Percentiles rank a stretch among this genome's conserved stretches.
Conservation (phyloP, 2,888 invertebrate species). For the Philereme vetulata region DNA sequence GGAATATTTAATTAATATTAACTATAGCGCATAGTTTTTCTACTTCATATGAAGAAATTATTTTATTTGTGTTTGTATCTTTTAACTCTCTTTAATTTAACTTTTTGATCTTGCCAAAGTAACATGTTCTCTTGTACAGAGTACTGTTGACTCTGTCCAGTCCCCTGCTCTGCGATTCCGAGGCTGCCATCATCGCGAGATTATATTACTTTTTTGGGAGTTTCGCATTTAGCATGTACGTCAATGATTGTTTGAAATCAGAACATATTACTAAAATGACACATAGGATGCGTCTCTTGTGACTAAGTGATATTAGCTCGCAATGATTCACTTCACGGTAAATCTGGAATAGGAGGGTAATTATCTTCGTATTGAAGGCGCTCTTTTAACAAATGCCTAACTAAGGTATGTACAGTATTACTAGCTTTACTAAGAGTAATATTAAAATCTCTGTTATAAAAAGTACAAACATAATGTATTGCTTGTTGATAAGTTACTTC, state of each 20-base stretch:
- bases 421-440: constrained; percentile 79
- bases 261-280: no score
- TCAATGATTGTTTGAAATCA: no score
- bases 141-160: constrained; percentile 49
- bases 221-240: no score
- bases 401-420: constrained; percentile 81
- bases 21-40: constrained; percentile 52
- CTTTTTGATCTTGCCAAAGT: constrained; percentile 75
- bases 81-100: constrained; percentile 48
- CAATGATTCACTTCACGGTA: no score
- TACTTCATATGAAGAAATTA: constrained; percentile 43
- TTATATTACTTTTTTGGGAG: no score
- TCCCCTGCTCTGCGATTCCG: no score
- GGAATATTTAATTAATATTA: constrained; percentile 63
- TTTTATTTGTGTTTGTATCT: constrained; percentile 47
- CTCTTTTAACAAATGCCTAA: constrained; percentile 58
- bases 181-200: no score
- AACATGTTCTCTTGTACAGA: constrained; percentile 61
- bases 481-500: no score
- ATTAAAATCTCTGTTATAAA: constrained; percentile 52
- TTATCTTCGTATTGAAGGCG: constrained; percentile 40
- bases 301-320: no score
- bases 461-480: constrained; percentile 42
- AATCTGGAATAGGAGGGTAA: neutral
- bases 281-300: no score